Conservation (phyloP, 2,797 vertebrate species). For the Perodicticus potto region DNA sequence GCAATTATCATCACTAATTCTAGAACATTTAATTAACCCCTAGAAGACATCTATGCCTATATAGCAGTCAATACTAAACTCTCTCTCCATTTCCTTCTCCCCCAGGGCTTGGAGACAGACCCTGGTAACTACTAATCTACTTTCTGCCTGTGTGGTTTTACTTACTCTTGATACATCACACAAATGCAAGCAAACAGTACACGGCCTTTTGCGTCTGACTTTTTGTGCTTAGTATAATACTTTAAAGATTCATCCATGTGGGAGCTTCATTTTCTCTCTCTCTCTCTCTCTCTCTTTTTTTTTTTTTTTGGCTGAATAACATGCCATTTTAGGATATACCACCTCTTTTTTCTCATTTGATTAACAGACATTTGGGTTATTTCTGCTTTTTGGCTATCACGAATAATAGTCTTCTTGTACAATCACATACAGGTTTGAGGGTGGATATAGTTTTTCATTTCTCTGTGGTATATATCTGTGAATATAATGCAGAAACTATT, state of each 20-base stretch:
- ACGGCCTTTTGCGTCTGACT: neutral
- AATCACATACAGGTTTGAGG: neutral
- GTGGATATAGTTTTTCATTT: neutral
- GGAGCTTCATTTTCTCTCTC: neutral
- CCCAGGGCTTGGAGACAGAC: neutral
- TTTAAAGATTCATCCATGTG: neutral
- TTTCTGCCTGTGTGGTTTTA: neutral
- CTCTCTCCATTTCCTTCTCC: neutral
- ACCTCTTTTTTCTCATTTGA: neutral
- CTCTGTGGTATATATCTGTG: neutral
- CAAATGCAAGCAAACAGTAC: neutral
- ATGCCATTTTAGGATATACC: neutral
- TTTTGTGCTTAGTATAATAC: neutral
- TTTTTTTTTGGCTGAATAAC: neutral
- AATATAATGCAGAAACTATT: neutral
- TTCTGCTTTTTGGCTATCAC: neutral
- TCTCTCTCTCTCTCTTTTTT: too few relatives aligned
- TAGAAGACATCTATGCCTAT: neutral
- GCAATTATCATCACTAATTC: neutral
- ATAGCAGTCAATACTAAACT: neutral
- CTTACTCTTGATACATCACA: neutral
- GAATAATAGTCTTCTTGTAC: neutral
- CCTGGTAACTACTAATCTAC: neutral
- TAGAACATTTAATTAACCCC: neutral
- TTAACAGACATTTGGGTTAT: neutral